A percentile compares a stretch with the other conserved stretches of the same genome.
These are phyloP conservation scores for Triplophysa siluroides DNA, from an alignment of 2,113 vertebrate species.

Conservation along the genomic window DNA sequence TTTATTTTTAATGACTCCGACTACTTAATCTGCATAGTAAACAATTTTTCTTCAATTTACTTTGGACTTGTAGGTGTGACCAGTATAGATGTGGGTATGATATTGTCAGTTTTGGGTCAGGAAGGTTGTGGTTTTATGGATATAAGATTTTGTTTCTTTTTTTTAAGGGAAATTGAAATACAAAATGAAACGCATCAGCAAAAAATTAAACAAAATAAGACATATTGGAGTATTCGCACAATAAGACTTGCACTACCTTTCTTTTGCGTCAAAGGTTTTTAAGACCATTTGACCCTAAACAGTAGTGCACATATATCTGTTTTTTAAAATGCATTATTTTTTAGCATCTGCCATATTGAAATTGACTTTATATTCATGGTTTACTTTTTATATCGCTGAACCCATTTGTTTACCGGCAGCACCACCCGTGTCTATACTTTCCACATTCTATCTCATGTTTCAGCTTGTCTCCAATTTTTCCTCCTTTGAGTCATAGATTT, in stretches of 20 bases:
- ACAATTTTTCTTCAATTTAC: too few species aligned
- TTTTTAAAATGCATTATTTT: background rate
- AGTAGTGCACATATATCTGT: background rate
- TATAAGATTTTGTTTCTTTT: too few species aligned
- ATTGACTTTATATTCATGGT: background rate
- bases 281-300: too few species aligned
- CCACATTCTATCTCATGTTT: slow-evolving; percentile 7
- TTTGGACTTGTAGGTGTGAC: background rate
- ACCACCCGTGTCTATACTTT: background rate
- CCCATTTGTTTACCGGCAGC: background rate
- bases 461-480: slow-evolving; percentile 19
- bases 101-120: background rate
- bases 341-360: background rate
- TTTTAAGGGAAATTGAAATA: too few species aligned
- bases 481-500: slow-evolving; percentile 13
- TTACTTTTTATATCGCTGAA: background rate
- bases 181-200: too few species aligned
- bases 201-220: too few species aligned
- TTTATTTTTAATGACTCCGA: background rate
- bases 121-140: background rate
- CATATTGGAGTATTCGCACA: too few species aligned
- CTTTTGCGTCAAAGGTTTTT: too few species aligned
- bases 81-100: background rate
- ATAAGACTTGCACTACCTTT: too few species aligned
- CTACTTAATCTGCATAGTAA: background rate